A percentile compares a stretch with the other conserved stretches of the same genome.
Evolutionary conservation across 2,888 invertebrate genomes (phyloP).

Genomic region (Callosobruchus maculatus): DNA sequence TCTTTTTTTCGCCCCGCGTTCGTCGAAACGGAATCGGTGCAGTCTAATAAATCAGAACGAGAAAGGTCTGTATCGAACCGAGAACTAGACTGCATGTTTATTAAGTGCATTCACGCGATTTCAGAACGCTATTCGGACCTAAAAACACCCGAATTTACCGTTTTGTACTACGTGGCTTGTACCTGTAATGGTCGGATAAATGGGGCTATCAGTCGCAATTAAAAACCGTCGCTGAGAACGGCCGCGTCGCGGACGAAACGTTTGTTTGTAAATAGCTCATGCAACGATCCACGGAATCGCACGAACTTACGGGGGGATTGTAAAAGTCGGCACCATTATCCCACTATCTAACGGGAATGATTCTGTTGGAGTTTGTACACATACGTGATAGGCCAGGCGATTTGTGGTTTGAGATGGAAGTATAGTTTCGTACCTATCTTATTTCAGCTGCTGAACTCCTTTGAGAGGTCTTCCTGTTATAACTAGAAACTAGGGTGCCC

Average conservation of each 20-base stretch:
- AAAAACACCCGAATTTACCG: conserved; percentile 16
- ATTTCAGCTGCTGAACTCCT: no score
- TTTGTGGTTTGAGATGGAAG: no score
- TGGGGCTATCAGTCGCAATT: not conserved
- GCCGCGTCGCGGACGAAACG: not conserved
- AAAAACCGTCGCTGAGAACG: not conserved
- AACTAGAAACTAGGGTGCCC: no score
- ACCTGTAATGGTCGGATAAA: not conserved
- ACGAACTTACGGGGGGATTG: not conserved
- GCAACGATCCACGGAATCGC: not conserved
- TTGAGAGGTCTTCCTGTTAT: no score
- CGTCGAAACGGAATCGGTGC: conserved; percentile 39
- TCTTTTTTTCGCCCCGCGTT: conserved; percentile 29
- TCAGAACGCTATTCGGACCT: conserved; percentile 7
- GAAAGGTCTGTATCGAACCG: conserved; percentile 39
- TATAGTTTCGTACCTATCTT: no score
- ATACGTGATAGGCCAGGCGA: no score
- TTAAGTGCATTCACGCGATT: conserved; percentile 44
- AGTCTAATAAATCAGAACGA: conserved; percentile 41
- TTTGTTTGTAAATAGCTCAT: not conserved
- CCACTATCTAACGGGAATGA: no score
- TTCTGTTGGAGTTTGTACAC: no score
- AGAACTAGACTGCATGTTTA: conserved; percentile 42
- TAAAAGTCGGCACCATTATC: not conserved
- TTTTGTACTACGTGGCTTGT: conserved; percentile 23